Percentiles rank a stretch among this genome's conserved stretches.
These are phyloP conservation scores for Drosophila mauritiana DNA, from an alignment of 1,140 invertebrate genomes.

Conservation along the genomic window DNA sequence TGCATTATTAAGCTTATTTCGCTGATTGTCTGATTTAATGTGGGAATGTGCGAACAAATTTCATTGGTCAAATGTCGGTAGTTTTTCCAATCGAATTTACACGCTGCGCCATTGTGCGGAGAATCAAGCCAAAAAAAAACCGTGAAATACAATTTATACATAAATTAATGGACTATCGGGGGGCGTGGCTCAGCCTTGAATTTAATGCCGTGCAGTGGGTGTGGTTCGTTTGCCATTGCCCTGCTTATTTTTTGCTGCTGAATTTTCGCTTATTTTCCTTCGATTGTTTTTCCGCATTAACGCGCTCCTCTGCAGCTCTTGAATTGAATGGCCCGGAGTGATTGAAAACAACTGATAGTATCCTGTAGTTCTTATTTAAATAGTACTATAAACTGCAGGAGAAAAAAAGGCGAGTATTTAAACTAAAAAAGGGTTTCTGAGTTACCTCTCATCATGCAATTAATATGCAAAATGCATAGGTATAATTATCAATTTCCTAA, in stretches of 20 bases:
- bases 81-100: conserved; percentile 31
- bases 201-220: conserved; percentile 10
- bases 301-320: conserved; percentile 10
- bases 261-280: conserved; percentile 31
- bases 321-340: conserved; percentile 1
- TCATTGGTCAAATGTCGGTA: conserved; percentile 7
- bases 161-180: conserved; percentile 47
- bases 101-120: conserved; percentile 27
- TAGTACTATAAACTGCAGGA: too few species aligned
- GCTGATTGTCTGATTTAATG: conserved; percentile 32
- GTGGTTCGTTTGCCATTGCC: conserved; percentile 8
- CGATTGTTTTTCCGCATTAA: conserved; percentile 58
- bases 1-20: conserved; percentile 36
- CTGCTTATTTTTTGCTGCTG: conserved; percentile 12
- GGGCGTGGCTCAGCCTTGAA: conserved; percentile 16
- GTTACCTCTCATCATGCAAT: too few species aligned
- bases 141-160: conserved; percentile 46
- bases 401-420: too few species aligned
- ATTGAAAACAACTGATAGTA: neutral
- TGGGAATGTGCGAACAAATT: conserved; percentile 2
- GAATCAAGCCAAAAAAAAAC: conserved; percentile 15
- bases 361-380: conserved; percentile 12
- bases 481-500: too few species aligned
- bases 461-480: too few species aligned
- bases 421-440: too few species aligned